Conservation (phyloP, 2,797 vertebrate species). For the Bradypus variegatus region DNA sequence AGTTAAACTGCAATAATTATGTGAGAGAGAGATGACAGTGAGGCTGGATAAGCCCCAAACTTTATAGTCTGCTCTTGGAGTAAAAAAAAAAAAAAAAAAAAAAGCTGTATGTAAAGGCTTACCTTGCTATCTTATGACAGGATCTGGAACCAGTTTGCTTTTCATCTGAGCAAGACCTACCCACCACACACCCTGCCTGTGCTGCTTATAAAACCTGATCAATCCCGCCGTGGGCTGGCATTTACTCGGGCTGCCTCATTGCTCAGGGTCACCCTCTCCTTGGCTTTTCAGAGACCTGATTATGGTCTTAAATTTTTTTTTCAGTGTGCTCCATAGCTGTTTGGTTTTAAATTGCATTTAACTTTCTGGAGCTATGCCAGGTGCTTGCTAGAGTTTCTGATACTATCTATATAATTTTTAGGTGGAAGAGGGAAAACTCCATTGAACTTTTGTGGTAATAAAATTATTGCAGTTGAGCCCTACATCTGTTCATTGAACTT, state of each 20-base stretch:
- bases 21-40: not conserved
- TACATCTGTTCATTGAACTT: conserved; percentile 72
- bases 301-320: conserved; percentile 29
- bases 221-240: not conserved
- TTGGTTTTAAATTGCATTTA: conserved; percentile 33
- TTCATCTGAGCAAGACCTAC: not conserved
- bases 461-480: conserved; percentile 61
- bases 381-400: conserved; percentile 39
- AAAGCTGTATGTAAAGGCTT: not conserved
- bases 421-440: conserved; percentile 42
- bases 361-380: conserved; percentile 47
- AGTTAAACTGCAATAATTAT: not conserved
- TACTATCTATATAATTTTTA: conserved; percentile 57
- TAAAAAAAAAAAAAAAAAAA: not conserved
- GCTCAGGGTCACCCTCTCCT: not conserved
- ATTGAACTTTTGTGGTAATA: conserved; percentile 60
- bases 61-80: not conserved
- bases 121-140: not conserved
- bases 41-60: not conserved
- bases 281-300: not conserved
- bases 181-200: not conserved
- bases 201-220: fast-evolving
- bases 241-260: not conserved
- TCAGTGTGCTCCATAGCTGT: not conserved
- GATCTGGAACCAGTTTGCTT: not conserved